These are phyloP conservation scores for Salvelinus sp. DNA, from an alignment of 2,113 vertebrate genomes.

Conservation along the genomic window DNA sequence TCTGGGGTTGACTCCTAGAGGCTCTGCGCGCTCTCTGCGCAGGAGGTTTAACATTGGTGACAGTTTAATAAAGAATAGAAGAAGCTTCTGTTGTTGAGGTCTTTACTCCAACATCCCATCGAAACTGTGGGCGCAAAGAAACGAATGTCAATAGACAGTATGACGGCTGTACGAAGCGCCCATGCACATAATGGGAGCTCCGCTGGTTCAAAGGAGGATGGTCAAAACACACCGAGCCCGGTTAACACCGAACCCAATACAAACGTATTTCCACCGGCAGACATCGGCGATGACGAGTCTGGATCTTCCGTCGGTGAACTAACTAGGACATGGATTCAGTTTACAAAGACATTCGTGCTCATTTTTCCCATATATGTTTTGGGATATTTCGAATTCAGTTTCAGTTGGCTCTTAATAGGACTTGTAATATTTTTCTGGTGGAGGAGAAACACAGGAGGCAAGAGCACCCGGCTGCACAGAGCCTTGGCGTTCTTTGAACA, in stretches of 20 bases:
- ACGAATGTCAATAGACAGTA: conserved; percentile 63
- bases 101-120: too few species aligned
- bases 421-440: conserved; percentile 84
- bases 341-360: conserved; percentile 86
- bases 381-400: conserved; percentile 93
- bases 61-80: neutral
- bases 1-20: neutral
- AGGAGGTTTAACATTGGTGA: neutral
- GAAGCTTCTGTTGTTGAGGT: too few species aligned
- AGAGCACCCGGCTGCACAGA: conserved; percentile 75
- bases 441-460: conserved; percentile 73
- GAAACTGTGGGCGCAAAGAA: neutral
- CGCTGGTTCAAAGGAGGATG: conserved; percentile 57
- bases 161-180: conserved; percentile 57
- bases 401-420: conserved; percentile 92
- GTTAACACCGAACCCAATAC: conserved; percentile 25
- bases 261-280: conserved; percentile 41
- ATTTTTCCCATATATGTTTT: conserved; percentile 89
- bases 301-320: conserved; percentile 76
- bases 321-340: conserved; percentile 82
- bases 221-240: conserved; percentile 42
- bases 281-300: conserved; percentile 38
- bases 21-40: neutral
- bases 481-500: conserved; percentile 87
- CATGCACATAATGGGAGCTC: conserved; percentile 42